Evolutionary conservation across 1,140 invertebrate genomes (phyloP), one percentile per base, ranked within the genome.

Genomic region (Rhynchophorus ferrugineus): DNA sequence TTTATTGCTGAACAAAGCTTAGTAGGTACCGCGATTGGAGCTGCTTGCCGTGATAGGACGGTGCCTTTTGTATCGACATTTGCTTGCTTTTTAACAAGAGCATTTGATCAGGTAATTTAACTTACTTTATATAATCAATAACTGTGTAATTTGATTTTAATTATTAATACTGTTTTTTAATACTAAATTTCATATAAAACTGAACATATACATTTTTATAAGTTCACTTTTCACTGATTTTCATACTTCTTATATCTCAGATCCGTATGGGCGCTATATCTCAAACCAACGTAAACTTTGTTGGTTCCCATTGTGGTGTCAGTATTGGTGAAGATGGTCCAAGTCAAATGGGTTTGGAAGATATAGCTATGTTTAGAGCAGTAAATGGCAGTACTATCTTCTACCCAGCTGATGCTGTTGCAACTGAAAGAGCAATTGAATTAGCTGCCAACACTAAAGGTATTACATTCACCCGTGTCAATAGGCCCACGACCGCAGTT

Each of bases 261-360:
- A 91, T 99, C 61, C 83, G 97, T 53, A 99, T 99, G 95, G 96
- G 90, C 37, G 96, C 96, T 13, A 96, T 99, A 63, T 98, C 95
- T 22, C 93, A 98, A 75, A 91, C 90, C 0, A 98, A 99, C 71
- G 85, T 95, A 1, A 99, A 99, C 71, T 94, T 97, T 69, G 89
- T 82, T 42, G 87, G 85, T 11, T 98, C 95, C 6, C 96, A 99
- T 73, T 93, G 89, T 71, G 96, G 96, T 47, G 84, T 98, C 19
- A 95, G 91, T 60, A 91, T 91, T 67, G 92, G 93, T 42, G 94
- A 97, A 72, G 95, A 98, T 76, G 96, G 96, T 3, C 95, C 96
- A n/a, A 95, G 91, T 42, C 96, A 99, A 75, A 99, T 99, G 97
- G 97, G 91, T 36, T 74, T 99, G 0, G 97, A 99, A 75, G 97